Conservation (phyloP, 2,888 invertebrate genomes). For the Meiosimyza platycephala region DNA sequence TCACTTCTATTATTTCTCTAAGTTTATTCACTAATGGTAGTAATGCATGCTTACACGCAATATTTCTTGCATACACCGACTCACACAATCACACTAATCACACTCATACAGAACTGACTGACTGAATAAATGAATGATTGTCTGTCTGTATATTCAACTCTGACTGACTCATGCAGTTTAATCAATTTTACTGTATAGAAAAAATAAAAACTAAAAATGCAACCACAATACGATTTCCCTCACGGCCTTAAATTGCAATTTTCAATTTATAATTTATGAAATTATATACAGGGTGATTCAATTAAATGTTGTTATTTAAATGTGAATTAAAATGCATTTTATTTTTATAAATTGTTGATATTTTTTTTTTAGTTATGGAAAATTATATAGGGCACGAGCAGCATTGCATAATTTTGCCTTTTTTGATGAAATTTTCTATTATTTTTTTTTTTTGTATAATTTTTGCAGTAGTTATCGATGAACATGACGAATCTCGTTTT, state of each 20-base stretch:
- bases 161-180: conserved; percentile 19
- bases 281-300: too few species aligned
- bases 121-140: neutral
- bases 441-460: too few species aligned
- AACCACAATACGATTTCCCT: conserved; percentile 18
- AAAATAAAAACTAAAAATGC: neutral
- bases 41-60: conserved; percentile 21
- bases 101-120: conserved; percentile 20
- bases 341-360: too few species aligned
- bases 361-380: too few species aligned
- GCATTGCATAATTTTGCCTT: too few species aligned
- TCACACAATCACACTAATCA: conserved; percentile 15
- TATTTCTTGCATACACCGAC: neutral
- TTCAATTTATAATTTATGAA: neutral
- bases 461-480: too few species aligned
- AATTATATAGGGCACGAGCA: too few species aligned
- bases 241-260: conserved; percentile 16
- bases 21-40: conserved; percentile 1
- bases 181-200: conserved; percentile 6
- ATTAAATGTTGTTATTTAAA: too few species aligned
- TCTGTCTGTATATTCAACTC: neutral
- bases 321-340: too few species aligned
- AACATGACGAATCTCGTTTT: too few species aligned
- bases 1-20: conserved; percentile 13
- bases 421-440: too few species aligned